phyloP scores from a whole-genome alignment of 2,888 invertebrate genomes.

The Habrosyne pyritoides region DNA sequence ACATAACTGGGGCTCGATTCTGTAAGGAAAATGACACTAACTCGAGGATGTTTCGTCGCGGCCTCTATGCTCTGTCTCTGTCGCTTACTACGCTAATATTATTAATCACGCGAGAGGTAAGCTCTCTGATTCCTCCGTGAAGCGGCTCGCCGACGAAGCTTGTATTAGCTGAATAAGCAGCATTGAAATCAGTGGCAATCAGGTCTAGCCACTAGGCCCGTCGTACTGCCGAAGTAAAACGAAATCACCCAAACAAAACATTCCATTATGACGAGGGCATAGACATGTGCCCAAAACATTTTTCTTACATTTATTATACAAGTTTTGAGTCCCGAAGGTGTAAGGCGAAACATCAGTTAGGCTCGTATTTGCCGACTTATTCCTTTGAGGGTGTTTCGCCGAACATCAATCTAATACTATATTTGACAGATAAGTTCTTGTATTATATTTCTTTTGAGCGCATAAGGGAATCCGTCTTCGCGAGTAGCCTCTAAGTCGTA shows the following conservation, averaged over 20 bases:
- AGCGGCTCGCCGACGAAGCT: too few relatives aligned
- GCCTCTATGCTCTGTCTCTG: too few relatives aligned
- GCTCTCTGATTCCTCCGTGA: too few relatives aligned
- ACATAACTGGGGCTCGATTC: too few relatives aligned
- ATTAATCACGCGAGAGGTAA: too few relatives aligned
- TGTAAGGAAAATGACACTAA: too few relatives aligned
- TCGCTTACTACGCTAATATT: too few relatives aligned
- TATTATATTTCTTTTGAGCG: slow-evolving; percentile 54
- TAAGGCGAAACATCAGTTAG: slow-evolving; percentile 31
- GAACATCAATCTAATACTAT: slow-evolving; percentile 59
- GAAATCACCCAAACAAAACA: background rate
- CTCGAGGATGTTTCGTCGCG: too few relatives aligned
- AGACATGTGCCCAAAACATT: slow-evolving; percentile 23
- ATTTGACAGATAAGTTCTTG: slow-evolving; percentile 54
- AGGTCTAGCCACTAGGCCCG: too few relatives aligned
- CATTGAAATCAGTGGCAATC: too few relatives aligned
- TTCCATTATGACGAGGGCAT: background rate
- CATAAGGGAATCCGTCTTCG: slow-evolving; percentile 17
- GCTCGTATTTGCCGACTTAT: slow-evolving; percentile 15
- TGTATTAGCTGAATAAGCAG: too few relatives aligned
- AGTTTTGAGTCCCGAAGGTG: slow-evolving; percentile 44
- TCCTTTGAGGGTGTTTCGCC: slow-evolving; percentile 42
- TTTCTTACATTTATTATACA: slow-evolving; percentile 43
- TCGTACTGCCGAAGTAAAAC: too few relatives aligned
- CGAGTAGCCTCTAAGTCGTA: slow-evolving; percentile 5